Base-by-base conservation (phyloP, 2,888 invertebrate genomes). In the Thysanoteuthis rhombus region DNA sequence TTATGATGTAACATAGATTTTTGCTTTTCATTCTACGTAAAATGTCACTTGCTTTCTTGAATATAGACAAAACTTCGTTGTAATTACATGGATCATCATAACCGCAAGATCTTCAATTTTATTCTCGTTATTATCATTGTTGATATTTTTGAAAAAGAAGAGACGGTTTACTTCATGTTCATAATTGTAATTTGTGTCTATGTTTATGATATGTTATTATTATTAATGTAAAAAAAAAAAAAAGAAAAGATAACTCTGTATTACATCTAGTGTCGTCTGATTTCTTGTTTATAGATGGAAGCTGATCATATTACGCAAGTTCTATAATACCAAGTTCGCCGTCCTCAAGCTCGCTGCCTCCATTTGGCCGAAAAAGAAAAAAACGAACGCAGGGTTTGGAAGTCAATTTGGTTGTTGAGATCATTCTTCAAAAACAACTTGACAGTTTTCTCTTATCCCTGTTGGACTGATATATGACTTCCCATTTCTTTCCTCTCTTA, bases 201-300 rank as follows among this genome's bases (percentile, higher is more conserved):
- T 75, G 28, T 58, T 58, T 58, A 58, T 58, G 6, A 58, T 58
- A 32, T 8, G 8, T 58, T 58, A 58, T 32, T 75, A 75, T 75
- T 75, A 36, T 19, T 75, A 75, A n/a, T 75, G 75, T 75, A n/a
- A 75, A 75, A n/a, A 32, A 75, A 75, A 36, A 75, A n/a, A 25
- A 4, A n/a, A n/a, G 75, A 36, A 25, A 75, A n/a, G 8, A 36
- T 58, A 25, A 58, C 58, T 32, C 16, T n/a, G 75, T 19, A 75
- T 16, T 75, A 75, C 75, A 75, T 75, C n/a, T 75, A 75, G 75
- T 75, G 75, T 36, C 75, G 36, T 75, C 75, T 75, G 75, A n/a
- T 75, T 75, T 75, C 75, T 91, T 91, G 28, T 40, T 91, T 91
- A 10, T 91, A 91, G 91, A 91, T 91, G 39, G 91, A 91, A 91